A percentile compares a stretch with the other conserved stretches of the same genome.
Conservation (phyloP, 2,113 vertebrate species). For the Poecile atricapillus region DNA sequence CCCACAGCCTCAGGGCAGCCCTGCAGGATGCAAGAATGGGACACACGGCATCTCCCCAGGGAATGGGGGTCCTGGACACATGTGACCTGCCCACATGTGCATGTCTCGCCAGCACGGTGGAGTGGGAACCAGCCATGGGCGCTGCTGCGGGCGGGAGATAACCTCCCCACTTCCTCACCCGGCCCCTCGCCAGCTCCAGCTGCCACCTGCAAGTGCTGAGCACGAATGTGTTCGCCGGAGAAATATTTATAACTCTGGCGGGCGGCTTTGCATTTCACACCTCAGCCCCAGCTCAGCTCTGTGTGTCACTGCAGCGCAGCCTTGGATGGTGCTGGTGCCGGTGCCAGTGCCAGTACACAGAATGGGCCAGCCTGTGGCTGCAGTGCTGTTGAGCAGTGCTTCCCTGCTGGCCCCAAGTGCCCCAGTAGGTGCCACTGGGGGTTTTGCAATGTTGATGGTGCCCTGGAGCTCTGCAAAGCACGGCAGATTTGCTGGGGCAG, state of each 20-base stretch:
- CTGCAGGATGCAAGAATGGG: background rate
- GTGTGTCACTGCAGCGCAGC: background rate
- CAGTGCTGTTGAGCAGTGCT: background rate
- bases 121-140: background rate
- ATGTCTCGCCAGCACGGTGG: accelerated
- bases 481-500: accelerated
- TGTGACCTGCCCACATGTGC: background rate
- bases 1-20: background rate
- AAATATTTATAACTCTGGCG: background rate
- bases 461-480: background rate
- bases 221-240: accelerated
- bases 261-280: conserved; percentile 13
- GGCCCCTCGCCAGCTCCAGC: background rate
- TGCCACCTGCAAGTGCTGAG: conserved; percentile 8
- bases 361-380: accelerated
- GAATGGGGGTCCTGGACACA: background rate
- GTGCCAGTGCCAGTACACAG: accelerated
- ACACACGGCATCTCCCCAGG: background rate
- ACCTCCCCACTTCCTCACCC: conserved; percentile 44
- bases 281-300: background rate
- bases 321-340: accelerated
- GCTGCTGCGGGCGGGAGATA: background rate
- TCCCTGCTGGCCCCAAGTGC: accelerated
- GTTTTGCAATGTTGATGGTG: background rate
- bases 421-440: background rate